Base-by-base conservation (phyloP, 2,888 invertebrate genomes). In the Platypus cylindrus region DNA sequence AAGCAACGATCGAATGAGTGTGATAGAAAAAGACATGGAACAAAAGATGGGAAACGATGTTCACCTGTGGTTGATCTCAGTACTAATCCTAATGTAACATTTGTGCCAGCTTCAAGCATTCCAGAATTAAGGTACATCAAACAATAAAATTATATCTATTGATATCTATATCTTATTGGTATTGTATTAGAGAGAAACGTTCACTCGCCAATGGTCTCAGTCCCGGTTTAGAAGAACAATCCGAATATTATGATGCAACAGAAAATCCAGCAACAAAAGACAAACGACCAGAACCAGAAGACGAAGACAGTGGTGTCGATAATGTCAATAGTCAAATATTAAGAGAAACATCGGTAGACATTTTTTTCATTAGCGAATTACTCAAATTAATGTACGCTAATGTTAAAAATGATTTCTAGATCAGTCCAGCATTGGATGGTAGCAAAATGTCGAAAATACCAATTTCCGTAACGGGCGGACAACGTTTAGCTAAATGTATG, bases 181-280 rank as follows among this genome's bases (percentile, higher is more conserved):
- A 17, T 30, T 32, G 3, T 40, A 36, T 5, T 30, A 58, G 55
- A 47, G 57, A 58, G 36, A 51, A 49, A 43, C 48, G 51, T 38
- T 50, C 48, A 55, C 65, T 46, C 53, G 64, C 54, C 26, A 62
- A 62, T 37, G 68, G 67, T 43, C 65, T 63, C 38, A 65, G 68
- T 65, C 68, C 72, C 17, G 76, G 74, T 47, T 66, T 70, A 43
- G 83, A 83, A 35, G 84, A 84, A 40, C 67, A 75, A 5, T 83
- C 84, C 5, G 67, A 83, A 11, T 85, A 85, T 60, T 84, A 80
- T 56, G 84, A 85, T 63, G 83, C 83, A 3, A 75, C 81, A 1
- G 80, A 80, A 46, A 77, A 76, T 52, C 58, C 60, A 16, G 46
- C 53, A 9, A 38, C 53, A 35, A 58, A 56, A 43, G 59, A 61